Base-by-base conservation (phyloP, 2,888 invertebrate species). In the Agrotis puta region DNA sequence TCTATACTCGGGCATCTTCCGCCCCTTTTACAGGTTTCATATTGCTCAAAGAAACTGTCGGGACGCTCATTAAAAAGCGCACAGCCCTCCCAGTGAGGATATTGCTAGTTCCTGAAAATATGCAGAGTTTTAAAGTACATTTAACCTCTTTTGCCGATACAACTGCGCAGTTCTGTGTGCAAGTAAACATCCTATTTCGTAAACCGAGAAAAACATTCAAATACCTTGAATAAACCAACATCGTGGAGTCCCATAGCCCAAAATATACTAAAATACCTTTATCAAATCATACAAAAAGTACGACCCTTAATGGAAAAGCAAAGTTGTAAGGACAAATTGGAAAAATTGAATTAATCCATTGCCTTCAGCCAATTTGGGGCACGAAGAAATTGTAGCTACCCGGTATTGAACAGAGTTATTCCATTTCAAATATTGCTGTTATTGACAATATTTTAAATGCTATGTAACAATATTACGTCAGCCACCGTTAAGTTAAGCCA, bases 301-400 rank as follows among this genome's bases (percentile, higher is more conserved):
- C 50, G 22, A 48, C 39, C 56, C 61, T 53, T 81, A 79, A 67
- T 81, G 72, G 77, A 77, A 72, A 18, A 73, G 73, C 82, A 39
- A 82, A 82, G 58, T 82, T 78, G 57, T 77, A 64, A 64, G 73
- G 73, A 64, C 57, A 73, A 82, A 82, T 79, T 81, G 77, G 70
- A 65, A 69, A 65, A 80, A 78, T 78, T 79, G 78, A 62, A 82
- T 82, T 77, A 81, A 78, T 76, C 70, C 58, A 68, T 65, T 81
- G 67, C 82, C 67, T 65, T 77, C 50, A 64, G 64, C 47, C 62
- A 72, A 79, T 64, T 67, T 65, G 22, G 82, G 54, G 24, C 58
- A 67, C 78, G 67, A 51, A 67, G 66, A 81, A 77, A 70, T 63
- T 24, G 45, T 76, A 59, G 48, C 50, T 33, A 61, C 61, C 59